These are phyloP conservation scores for Trypoxylon attenuatum DNA, from an alignment of 2,888 invertebrate genomes.

Conservation along the genomic window DNA sequence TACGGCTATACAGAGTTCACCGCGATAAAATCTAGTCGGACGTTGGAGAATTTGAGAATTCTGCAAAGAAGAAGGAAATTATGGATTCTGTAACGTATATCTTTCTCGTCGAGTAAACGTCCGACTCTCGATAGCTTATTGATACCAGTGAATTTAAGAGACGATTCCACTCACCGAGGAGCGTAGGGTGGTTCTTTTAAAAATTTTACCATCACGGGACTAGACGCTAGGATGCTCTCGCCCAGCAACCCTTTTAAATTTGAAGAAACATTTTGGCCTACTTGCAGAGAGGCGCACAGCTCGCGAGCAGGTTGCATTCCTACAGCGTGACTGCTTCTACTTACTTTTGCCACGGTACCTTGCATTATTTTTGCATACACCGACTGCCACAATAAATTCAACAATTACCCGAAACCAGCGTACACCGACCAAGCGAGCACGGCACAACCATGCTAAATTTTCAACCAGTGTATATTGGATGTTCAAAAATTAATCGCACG, in stretches of 20 bases:
- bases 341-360: too few species aligned
- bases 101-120: slow-evolving; percentile 34
- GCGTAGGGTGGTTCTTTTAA: neutral
- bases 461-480: too few species aligned
- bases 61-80: slow-evolving; percentile 36
- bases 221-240: neutral
- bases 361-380: too few species aligned
- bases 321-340: too few species aligned
- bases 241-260: neutral
- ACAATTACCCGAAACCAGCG: too few species aligned
- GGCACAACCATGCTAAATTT: too few species aligned
- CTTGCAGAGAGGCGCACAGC: too few species aligned
- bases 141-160: slow-evolving; percentile 32
- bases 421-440: too few species aligned
- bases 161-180: slow-evolving; percentile 21
- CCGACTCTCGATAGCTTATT: slow-evolving; percentile 42
- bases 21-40: slow-evolving; percentile 46
- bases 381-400: too few species aligned
- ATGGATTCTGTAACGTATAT: slow-evolving; percentile 38
- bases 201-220: neutral
- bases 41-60: slow-evolving; percentile 30
- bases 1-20: slow-evolving; percentile 19
- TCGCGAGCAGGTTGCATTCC: too few species aligned
- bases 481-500: too few species aligned
- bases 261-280: neutral